Evolutionary conservation across 2,797 vertebrate species (phyloP).

Genomic region (Acropternis orthonyx): DNA sequence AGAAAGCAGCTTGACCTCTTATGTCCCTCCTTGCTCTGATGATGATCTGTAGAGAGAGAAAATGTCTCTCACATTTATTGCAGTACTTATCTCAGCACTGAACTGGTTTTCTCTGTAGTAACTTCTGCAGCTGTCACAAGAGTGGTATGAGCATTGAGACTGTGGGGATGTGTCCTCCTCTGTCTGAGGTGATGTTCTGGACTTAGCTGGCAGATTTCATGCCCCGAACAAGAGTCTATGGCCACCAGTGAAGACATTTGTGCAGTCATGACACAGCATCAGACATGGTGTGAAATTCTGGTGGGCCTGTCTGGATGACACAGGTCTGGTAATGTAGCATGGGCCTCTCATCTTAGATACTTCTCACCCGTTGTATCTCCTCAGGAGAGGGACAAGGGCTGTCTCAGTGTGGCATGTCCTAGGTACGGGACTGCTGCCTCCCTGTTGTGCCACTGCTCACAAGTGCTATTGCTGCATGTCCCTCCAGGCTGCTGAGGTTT

Average conservation of each 20-base stretch:
- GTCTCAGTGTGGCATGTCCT: not conserved
- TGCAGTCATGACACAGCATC: not conserved
- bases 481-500: not conserved
- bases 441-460: not conserved
- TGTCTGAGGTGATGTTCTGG: not conserved
- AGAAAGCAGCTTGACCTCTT: not conserved
- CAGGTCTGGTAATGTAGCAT: rapidly evolving
- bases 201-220: not conserved
- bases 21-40: not conserved
- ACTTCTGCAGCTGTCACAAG: not conserved
- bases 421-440: rapidly evolving
- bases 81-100: not conserved
- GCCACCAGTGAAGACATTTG: not conserved
- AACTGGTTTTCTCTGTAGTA: not conserved
- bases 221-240: not conserved
- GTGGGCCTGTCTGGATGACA: not conserved
- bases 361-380: not conserved
- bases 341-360: not conserved
- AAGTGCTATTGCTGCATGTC: not conserved
- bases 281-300: not conserved
- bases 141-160: not conserved
- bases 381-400: not conserved
- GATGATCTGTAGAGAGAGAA: not conserved
- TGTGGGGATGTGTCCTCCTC: not conserved
- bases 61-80: not conserved